These are phyloP conservation scores for Chamaetylas fuelleborni DNA, from an alignment of 2,113 vertebrate species.

Conservation along the genomic window DNA sequence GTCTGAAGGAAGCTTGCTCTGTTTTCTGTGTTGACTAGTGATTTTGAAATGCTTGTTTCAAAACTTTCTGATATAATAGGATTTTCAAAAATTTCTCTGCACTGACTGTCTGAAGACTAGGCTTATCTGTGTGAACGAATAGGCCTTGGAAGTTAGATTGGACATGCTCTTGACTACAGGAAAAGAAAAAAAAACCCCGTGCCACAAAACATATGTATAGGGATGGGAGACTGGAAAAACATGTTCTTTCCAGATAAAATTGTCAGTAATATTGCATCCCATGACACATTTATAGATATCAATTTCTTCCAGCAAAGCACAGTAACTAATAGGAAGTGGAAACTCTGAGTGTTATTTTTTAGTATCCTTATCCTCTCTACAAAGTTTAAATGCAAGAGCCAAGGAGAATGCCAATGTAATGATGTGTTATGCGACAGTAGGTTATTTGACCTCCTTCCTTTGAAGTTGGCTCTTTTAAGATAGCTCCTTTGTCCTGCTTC, in stretches of 20 bases:
- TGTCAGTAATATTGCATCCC: not conserved
- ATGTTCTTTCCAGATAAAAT: not conserved
- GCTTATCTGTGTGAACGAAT: not conserved
- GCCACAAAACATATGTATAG: not conserved
- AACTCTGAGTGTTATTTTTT: not conserved
- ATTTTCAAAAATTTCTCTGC: not conserved
- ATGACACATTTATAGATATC: not conserved
- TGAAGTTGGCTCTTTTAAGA: constrained; percentile 29
- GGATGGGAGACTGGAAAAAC: not conserved
- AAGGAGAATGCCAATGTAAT: not conserved
- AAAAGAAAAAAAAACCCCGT: not conserved
- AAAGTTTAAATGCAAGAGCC: constrained; percentile 15
- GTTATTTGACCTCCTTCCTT: constrained; percentile 45
- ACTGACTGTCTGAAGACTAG: not conserved
- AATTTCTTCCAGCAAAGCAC: constrained; percentile 25
- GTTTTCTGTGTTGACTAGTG: not conserved
- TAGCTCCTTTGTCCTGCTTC: constrained; percentile 17
- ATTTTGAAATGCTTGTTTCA: not conserved
- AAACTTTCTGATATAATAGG: not conserved
- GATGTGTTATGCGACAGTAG: not conserved
- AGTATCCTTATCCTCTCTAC: constrained; percentile 1
- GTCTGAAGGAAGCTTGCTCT: not conserved
- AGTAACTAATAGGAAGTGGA: constrained; percentile 30
- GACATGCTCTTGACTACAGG: not conserved
- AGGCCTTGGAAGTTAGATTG: not conserved